Evolutionary conservation across 1,140 invertebrate genomes (phyloP).

Genomic region (Tetragonula clypearis): DNA sequence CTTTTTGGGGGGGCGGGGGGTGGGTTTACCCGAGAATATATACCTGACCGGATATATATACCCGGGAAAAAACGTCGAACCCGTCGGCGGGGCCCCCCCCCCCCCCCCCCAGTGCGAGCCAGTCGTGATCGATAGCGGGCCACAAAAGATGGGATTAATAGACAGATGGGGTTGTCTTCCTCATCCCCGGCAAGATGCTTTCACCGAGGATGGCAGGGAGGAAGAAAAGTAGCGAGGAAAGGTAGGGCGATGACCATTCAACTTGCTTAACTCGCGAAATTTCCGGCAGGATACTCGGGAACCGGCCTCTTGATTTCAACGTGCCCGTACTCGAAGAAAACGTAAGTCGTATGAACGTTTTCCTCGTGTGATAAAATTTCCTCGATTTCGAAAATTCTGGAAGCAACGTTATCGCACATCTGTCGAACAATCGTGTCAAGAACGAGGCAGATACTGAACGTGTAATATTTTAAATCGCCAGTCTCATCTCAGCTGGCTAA

Average conservation of each 20-base stretch:
- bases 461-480: not conserved
- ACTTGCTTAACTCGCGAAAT: slow-evolving; percentile 7
- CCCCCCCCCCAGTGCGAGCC: slow-evolving; percentile 50
- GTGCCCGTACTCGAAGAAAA: not conserved
- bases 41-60: slow-evolving; percentile 30
- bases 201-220: not conserved
- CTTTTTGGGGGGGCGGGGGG: too few relatives aligned
- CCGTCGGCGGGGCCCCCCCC: slow-evolving; percentile 43
- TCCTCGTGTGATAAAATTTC: too few relatives aligned
- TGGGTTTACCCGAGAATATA: slow-evolving; percentile 67
- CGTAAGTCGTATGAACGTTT: too few relatives aligned
- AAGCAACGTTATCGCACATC: too few relatives aligned
- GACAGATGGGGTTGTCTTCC: slow-evolving; percentile 63
- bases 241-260: slow-evolving; percentile 24
- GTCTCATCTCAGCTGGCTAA: too few relatives aligned
- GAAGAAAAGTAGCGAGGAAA: not conserved
- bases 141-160: slow-evolving; percentile 72
- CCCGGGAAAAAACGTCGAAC: slow-evolving; percentile 13
- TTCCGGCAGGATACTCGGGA: not conserved
- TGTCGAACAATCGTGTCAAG: too few relatives aligned
- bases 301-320: too few relatives aligned
- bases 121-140: slow-evolving; percentile 70
- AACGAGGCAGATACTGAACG: not conserved
- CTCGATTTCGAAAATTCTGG: too few relatives aligned
- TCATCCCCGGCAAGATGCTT: slow-evolving; percentile 32